Base-by-base conservation (phyloP, 2,888 invertebrate species). In the Argyresthia albistria region DNA sequence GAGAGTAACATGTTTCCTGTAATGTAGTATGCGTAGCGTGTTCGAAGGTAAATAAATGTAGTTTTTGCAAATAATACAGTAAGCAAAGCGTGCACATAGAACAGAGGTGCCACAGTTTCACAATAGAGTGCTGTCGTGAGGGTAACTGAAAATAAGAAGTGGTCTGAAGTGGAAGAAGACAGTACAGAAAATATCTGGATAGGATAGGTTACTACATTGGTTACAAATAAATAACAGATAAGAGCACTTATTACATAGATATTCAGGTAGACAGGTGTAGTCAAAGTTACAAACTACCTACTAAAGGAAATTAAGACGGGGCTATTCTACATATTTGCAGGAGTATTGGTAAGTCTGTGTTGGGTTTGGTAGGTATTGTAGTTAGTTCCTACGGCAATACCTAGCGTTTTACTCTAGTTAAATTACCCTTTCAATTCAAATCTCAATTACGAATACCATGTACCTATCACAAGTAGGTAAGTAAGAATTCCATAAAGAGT, bases 31-130 rank as follows among this genome's bases (percentile, higher is more conserved):
- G 70, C 60, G 65, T 70, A 73, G 72, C 73, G 73, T 76, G 73
- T 78, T 57, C 55, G 55, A 65, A 64, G 69, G 2, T 14, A 45
- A 45, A 64, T 59, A 61, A 65, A 68, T 59, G 64, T 7, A 46
- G 35, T 46, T 36, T 37, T 37, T 14, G 48, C 48, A 37, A 62
- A 60, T 69, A 69, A 63, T 56, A 60, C 59, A 67, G 63, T 62
- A 83, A 84, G 82, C 84, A 49, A n/a, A 62, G 65, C 81, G 81
- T 84, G 81, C 80, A 76, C 55, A 69, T 70, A 64, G 59, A 61
- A 76, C 69, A 65, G 57, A 63, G 59, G 80, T 81, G 80, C 80
- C 69, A 69, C 70, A 76, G 80, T 81, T 77, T 68, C 74, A 80
- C 25, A 25, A 25, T 25, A 25, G 25, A 25, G 25, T 25, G 25